Conservation (phyloP, 2,888 invertebrate genomes). For the Apantesis nais region DNA sequence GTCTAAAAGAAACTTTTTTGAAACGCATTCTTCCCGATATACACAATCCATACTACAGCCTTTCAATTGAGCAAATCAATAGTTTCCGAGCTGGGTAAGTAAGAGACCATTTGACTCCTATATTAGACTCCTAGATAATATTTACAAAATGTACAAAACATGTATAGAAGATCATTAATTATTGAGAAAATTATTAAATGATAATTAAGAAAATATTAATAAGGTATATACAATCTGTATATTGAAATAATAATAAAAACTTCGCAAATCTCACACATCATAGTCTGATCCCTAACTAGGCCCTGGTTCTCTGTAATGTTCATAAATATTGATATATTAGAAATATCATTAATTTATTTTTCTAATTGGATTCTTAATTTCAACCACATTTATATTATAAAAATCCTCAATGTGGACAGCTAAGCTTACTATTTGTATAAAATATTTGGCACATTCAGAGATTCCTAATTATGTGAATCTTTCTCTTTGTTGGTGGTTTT, state of each 20-base stretch:
- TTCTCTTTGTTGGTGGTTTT: not conserved
- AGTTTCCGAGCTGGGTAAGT: conserved; percentile 74
- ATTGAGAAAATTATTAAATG: not conserved
- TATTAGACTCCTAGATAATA: too few species aligned
- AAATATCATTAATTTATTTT: not conserved
- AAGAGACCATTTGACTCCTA: not conserved
- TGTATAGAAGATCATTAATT: too few species aligned
- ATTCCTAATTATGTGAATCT: not conserved
- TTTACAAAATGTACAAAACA: too few species aligned
- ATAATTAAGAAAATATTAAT: not conserved
- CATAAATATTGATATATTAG: not conserved
- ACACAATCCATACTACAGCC: conserved; percentile 75
- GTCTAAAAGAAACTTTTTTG: conserved; percentile 79
- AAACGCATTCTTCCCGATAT: conserved; percentile 79
- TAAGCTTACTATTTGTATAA: not conserved
- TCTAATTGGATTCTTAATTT: not conserved
- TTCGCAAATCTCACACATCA: too few species aligned
- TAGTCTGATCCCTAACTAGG: too few species aligned
- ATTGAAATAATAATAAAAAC: too few species aligned
- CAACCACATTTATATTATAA: not conserved
- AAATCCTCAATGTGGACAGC: not conserved
- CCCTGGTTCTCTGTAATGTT: too few species aligned
- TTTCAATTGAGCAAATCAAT: conserved; percentile 65
- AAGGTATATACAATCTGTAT: too few species aligned
- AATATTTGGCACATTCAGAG: not conserved